These are phyloP conservation scores for Himalopsyche kuldschensis DNA, from an alignment of 2,888 invertebrate species.

Conservation along the genomic window DNA sequence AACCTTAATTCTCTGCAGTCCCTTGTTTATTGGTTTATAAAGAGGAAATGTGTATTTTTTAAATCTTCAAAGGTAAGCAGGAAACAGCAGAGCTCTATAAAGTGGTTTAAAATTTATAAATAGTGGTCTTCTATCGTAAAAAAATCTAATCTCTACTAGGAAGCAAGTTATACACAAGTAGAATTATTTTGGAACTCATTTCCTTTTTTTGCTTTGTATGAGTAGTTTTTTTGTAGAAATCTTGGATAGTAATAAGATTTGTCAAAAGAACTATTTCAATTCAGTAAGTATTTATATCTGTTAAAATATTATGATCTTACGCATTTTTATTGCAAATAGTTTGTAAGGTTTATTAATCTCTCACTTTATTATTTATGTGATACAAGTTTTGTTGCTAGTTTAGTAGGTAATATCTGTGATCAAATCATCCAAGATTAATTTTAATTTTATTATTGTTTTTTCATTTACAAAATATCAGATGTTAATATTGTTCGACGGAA, in stretches of 20 bases:
- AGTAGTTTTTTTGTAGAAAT: too few relatives aligned
- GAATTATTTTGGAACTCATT: too few relatives aligned
- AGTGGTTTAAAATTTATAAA: too few relatives aligned
- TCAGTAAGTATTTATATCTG: neutral
- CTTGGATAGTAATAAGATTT: neutral
- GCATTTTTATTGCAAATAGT: neutral
- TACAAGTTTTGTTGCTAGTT: slow-evolving; percentile 14
- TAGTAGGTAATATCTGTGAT: slow-evolving; percentile 19
- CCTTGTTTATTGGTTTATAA: neutral
- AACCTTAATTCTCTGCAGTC: neutral
- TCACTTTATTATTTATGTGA: slow-evolving; percentile 5
- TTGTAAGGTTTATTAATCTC: neutral
- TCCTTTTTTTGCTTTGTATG: too few relatives aligned
- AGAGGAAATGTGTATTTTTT: neutral
- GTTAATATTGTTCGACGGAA: neutral
- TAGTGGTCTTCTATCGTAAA: too few relatives aligned
- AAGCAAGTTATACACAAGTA: too few relatives aligned
- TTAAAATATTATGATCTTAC: neutral
- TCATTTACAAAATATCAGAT: slow-evolving; percentile 3
- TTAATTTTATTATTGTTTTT: slow-evolving; percentile 1
- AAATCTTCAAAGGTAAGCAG: neutral
- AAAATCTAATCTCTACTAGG: too few relatives aligned
- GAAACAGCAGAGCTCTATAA: too few relatives aligned
- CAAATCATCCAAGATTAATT: slow-evolving; percentile 24
- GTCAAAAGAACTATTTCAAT: neutral